Evolutionary conservation across 2,888 invertebrate species (phyloP).

Genomic region (Boloria selene): DNA sequence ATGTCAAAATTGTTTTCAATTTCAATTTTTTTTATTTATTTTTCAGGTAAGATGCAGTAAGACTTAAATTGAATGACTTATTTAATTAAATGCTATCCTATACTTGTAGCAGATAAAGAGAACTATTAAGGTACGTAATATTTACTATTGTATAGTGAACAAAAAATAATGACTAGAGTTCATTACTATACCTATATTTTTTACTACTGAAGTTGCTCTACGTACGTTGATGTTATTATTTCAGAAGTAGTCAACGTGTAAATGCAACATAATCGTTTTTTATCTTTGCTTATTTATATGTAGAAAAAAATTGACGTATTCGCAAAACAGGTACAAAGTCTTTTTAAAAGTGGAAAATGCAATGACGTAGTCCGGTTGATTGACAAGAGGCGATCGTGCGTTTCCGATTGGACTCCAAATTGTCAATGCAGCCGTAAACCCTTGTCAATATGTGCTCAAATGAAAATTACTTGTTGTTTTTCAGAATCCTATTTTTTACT

Average conservation of each 20-base stretch:
- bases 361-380: slow-evolving; percentile 10
- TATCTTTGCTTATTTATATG: no score
- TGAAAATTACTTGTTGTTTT: slow-evolving; percentile 8
- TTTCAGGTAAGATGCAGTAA: slow-evolving; percentile 10
- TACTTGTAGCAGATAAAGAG: no score
- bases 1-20: neutral
- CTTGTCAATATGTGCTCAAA: slow-evolving; percentile 8
- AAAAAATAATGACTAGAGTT: no score
- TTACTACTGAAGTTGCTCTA: no score
- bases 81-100: no score
- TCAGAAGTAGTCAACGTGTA: no score
- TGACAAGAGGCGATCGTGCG: slow-evolving; percentile 20
- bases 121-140: neutral
- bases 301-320: neutral
- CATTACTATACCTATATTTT: no score
- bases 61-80: no score
- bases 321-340: neutral
- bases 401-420: slow-evolving; percentile 20
- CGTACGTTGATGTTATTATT: no score
- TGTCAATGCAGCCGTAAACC: slow-evolving; percentile 2
- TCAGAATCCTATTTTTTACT: neutral
- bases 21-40: neutral
- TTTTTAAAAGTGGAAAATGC: slow-evolving; percentile 9
- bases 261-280: no score
- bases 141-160: neutral